Evolutionary conservation across 2,888 invertebrate genomes (phyloP), one percentile per base, ranked within the genome.

Genomic region (Pseudococcus viburni): DNA sequence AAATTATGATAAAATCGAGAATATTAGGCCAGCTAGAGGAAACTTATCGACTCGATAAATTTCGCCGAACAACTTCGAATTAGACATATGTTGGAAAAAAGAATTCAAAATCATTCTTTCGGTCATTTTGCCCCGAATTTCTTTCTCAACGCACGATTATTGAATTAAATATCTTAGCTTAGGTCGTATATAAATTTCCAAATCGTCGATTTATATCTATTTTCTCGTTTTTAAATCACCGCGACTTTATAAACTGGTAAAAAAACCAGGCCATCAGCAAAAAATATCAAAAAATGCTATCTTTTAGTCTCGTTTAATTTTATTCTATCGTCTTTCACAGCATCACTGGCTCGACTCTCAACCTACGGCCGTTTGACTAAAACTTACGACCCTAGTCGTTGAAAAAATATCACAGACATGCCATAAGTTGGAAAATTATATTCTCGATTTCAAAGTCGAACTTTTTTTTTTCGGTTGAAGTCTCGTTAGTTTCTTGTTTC

Each of bases 401-500:
- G 15, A 83, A 19, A 46, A 83, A 83, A 83, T 22, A n/a, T 83
- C 80, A 4, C 26, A 83, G 33, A 83, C 80, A 46, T 11, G n/a
- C 46, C 33, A 17, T 83, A 80, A 80, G 17, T 80, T 80, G 4
- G 19, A 83, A 77, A 83, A 83, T 83, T 42, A 83, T 83, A 83
- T 83, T 83, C 80, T 46, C 19, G 6, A 46, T 46, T 83, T 83
- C 46, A 42, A 83, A 42, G 39, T 83, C 46, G 33, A 83, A 83
- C 46, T 83, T 83, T 80, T 80, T 80, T 33, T 83, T 39, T n/a
- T 19, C 5, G 15, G 33, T 1, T 33, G 0, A 22, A 73, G 19
- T 77, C 17, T 77, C 39, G 11, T 22, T 64, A 15, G 9, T 77
- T 77, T 42, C 33, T 80, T 83, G 6, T 83, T 9, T 46, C 17